phyloP scores from a whole-genome alignment of 30 jellyfish, hydroid and myxozoan species.

The Catostylus mosaicus region DNA sequence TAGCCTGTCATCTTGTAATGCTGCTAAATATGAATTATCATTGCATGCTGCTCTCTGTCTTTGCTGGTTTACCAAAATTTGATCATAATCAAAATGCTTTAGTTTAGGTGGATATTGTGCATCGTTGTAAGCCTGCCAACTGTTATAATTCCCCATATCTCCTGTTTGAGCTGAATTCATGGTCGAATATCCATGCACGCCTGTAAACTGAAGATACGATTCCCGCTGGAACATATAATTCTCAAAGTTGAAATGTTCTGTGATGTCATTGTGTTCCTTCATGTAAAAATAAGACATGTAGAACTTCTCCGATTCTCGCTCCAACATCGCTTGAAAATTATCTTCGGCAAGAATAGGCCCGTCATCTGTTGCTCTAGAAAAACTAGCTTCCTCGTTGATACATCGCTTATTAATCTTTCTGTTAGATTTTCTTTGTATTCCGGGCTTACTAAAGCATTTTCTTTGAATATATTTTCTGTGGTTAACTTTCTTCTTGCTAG shows the following conservation, averaged over 20 bases:
- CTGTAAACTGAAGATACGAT: background rate
- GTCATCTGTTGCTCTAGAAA: background rate
- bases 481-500: constrained; percentile 34
- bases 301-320: constrained; percentile 31
- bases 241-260: background rate
- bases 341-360: constrained; percentile 19
- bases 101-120: constrained; percentile 49
- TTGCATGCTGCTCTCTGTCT: constrained; percentile 12
- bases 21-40: constrained; percentile 11
- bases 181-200: background rate
- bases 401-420: background rate
- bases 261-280: constrained; percentile 5
- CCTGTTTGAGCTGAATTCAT: background rate
- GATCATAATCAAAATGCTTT: constrained; percentile 36
- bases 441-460: constrained; percentile 42
- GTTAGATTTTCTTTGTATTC: background rate
- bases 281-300: constrained; percentile 15
- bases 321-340: constrained; percentile 42
- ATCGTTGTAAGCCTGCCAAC: background rate
- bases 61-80: constrained; percentile 14
- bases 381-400: background rate
- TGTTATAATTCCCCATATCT: background rate
- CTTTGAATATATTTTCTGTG: constrained; percentile 44
- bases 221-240: background rate
- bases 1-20: constrained; percentile 16